phyloP scores from a whole-genome alignment of 2,797 vertebrate genomes.

The Heteromormyrus szaboi region DNA sequence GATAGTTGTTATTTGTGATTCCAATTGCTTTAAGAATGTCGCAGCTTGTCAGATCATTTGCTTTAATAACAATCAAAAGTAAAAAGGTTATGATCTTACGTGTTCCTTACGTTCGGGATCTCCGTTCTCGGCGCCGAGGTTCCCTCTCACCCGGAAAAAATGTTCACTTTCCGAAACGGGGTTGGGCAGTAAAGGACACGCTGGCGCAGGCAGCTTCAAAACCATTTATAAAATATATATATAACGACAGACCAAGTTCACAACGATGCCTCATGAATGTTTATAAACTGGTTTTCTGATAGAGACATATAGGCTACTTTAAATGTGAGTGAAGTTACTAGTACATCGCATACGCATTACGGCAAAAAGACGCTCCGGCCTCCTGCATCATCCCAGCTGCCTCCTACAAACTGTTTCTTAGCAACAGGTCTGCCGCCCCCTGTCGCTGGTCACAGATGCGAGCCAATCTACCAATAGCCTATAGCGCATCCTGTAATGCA shows the following conservation, averaged over 20 bases:
- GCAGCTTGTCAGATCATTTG: not conserved
- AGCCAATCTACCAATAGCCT: not conserved
- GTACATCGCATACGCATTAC: constrained; percentile 28
- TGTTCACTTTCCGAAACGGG: constrained; percentile 46
- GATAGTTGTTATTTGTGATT: not conserved
- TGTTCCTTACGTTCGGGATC: constrained; percentile 63
- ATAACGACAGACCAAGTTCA: constrained; percentile 31
- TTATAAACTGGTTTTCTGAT: constrained; percentile 21
- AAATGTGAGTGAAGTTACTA: constrained; percentile 20
- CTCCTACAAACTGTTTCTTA: constrained; percentile 44
- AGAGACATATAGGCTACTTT: constrained; percentile 12
- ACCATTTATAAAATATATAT: constrained; percentile 40
- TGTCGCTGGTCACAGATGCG: constrained; percentile 31
- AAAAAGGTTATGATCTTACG: constrained; percentile 40
- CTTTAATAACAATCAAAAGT: constrained; percentile 11
- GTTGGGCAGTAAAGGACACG: constrained; percentile 46
- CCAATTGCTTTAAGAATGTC: not conserved
- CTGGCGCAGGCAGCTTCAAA: constrained; percentile 46
- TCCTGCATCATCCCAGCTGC: constrained; percentile 40
- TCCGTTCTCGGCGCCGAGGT: constrained; percentile 52
- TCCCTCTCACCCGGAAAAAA: constrained; percentile 32
- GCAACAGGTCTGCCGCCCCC: constrained; percentile 42
- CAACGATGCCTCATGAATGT: constrained; percentile 25
- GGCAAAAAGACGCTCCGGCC: constrained; percentile 28
- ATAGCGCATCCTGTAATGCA: not conserved